A percentile compares a stretch with the other conserved stretches of the same genome.
phyloP scores from a whole-genome alignment of 2,113 vertebrate genomes.

The Macrotus californicus region DNA sequence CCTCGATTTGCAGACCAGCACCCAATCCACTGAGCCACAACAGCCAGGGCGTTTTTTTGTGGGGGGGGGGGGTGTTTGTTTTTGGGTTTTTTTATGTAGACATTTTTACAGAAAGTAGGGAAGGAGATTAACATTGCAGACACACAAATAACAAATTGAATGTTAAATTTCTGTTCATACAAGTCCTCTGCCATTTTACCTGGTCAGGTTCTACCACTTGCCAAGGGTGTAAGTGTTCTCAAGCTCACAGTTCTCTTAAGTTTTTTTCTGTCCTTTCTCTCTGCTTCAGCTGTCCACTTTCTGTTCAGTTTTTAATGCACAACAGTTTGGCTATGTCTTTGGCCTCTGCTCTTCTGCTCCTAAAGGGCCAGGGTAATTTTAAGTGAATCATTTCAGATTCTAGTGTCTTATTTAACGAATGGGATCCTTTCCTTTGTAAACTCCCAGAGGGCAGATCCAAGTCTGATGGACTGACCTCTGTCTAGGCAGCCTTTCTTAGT shows the following conservation, averaged over 20 bases:
- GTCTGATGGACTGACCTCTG: background rate
- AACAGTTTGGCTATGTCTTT: rapidly evolving
- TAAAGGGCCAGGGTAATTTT: background rate
- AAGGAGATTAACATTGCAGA: background rate
- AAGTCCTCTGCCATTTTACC: background rate
- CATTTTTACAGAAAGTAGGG: background rate
- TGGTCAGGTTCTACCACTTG: background rate
- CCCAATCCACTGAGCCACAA: no score
- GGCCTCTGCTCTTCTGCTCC: background rate
- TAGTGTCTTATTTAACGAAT: background rate
- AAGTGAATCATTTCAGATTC: background rate
- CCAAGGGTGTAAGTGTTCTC: background rate
- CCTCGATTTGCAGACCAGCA: no score
- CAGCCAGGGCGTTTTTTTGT: background rate
- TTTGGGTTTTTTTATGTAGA: background rate
- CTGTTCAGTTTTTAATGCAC: background rate
- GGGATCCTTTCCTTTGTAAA: background rate
- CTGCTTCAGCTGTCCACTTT: background rate
- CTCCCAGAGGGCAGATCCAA: background rate
- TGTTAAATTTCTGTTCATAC: background rate
- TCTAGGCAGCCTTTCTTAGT: rapidly evolving
- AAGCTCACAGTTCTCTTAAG: background rate
- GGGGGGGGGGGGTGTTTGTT: no score
- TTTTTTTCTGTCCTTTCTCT: background rate
- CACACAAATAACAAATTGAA: background rate